phyloP scores from a whole-genome alignment of 1,140 invertebrate genomes.

The Sesamia nonagrioides region DNA sequence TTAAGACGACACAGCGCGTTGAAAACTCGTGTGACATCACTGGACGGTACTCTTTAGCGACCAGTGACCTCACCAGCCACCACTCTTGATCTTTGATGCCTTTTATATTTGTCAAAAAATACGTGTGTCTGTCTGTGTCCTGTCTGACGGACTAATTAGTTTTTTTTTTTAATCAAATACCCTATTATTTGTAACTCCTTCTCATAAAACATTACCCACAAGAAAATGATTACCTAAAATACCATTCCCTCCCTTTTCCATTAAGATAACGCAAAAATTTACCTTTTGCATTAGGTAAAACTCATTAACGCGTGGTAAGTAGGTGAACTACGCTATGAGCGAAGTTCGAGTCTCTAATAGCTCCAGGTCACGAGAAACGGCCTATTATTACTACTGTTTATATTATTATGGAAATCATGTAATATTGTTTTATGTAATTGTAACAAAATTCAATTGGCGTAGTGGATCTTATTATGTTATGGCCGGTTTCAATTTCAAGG shows the following conservation, averaged over 20 bases:
- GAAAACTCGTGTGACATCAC: too few species aligned
- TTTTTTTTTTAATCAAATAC: too few species aligned
- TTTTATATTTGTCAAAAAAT: too few species aligned
- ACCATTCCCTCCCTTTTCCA: constrained; percentile 14
- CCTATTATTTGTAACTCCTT: too few species aligned
- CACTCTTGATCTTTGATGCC: too few species aligned
- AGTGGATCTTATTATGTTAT: neutral
- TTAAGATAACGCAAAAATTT: constrained; percentile 24
- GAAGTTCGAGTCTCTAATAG: constrained; percentile 19
- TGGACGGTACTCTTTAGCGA: too few species aligned
- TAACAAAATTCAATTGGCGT: constrained; percentile 4
- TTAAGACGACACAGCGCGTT: too few species aligned
- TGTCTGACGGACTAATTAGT: too few species aligned
- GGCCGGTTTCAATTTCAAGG: neutral
- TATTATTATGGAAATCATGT: constrained; percentile 30
- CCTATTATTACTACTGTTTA: constrained; percentile 5
- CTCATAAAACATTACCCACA: too few species aligned
- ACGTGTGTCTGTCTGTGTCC: too few species aligned
- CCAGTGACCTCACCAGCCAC: too few species aligned
- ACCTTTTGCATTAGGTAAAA: constrained; percentile 18
- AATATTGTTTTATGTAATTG: constrained; percentile 9
- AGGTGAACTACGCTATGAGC: neutral
- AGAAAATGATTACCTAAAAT: neutral
- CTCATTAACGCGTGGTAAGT: constrained; percentile 34
- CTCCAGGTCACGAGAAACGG: neutral